Conservation (phyloP, 2,888 invertebrate species). For the Clistopyga incitator region DNA sequence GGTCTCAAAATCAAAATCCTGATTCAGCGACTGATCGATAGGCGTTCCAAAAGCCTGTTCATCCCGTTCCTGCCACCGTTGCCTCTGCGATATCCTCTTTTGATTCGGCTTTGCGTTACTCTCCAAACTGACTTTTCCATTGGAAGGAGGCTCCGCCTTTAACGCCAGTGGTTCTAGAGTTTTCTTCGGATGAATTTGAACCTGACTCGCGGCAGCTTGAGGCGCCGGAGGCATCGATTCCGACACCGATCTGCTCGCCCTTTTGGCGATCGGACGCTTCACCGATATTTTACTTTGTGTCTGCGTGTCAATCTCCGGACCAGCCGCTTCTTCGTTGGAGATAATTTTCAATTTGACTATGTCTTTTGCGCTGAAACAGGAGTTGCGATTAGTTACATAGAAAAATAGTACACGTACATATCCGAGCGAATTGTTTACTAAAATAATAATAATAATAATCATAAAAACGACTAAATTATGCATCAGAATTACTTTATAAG, state of each 20-base stretch:
- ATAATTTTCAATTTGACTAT: constrained; percentile 92
- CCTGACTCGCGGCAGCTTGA: constrained; percentile 71
- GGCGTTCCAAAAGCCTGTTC: constrained; percentile 92
- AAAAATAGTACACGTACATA: background rate
- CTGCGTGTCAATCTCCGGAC: constrained; percentile 79
- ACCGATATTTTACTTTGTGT: constrained; percentile 85
- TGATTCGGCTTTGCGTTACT: constrained; percentile 84
- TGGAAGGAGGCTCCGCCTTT: constrained; percentile 74
- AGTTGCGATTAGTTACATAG: constrained; percentile 31
- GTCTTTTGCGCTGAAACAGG: constrained; percentile 87
- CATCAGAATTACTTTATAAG: constrained; percentile 86
- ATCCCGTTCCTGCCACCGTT: constrained; percentile 86
- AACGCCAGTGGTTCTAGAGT: constrained; percentile 44
- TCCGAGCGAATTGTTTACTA: background rate
- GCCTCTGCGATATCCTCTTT: constrained; percentile 79
- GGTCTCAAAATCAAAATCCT: constrained; percentile 98
- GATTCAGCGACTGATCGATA: constrained; percentile 87
- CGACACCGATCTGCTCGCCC: constrained; percentile 84
- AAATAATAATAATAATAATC: background rate
- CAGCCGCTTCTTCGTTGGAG: constrained; percentile 86
- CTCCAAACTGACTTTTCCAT: constrained; percentile 76
- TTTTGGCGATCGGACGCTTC: constrained; percentile 86
- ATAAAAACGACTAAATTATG: background rate
- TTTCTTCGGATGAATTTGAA: constrained; percentile 65
- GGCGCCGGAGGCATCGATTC: constrained; percentile 79